Evolutionary conservation across 2,797 vertebrate genomes (phyloP), one percentile per base, ranked within the genome.

Genomic region (Lophotriccus pileatus): DNA sequence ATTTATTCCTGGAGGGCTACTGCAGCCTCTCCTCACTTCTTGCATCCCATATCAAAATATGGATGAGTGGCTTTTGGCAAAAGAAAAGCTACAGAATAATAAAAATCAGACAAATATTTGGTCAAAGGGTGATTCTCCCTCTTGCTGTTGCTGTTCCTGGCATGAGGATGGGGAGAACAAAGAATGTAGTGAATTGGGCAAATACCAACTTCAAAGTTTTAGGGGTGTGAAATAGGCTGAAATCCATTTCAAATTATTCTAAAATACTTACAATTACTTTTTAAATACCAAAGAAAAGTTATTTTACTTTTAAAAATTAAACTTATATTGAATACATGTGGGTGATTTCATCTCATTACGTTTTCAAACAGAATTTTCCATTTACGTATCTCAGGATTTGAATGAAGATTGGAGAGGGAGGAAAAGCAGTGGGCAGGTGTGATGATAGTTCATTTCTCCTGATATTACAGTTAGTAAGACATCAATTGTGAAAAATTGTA

Each of bases 361-460:
- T 84, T 76, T 73, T 74, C 7, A 81, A 68, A 95, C 68, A 10
- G 0, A 1, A 52, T 36, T 4, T 46, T 94, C 12, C 19, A 22
- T 80, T 80, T 88, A 56, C 30, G 81, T 22, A 32, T 47, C 27
- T 66, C 23, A 55, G 11, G 17, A 55, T 81, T 59, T 55, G 28
- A 84, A 87, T 46, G 30, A 6, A 79, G 84, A 79, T 7, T 58
- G 24, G 15, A 85, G 12, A 75, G 21, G 10, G 14, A 77, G 10
- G 9, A 23, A 63, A 86, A 81, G 25, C 16, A 47, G 16, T 24
- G 13, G 12, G 5, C 58, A 76, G 18, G 14, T 81, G 15, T 59
- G 49, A 13, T 44, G 46, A 58, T 50, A 21, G 62, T 37, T 93
- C 27, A 62, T 66, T 93, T 94, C 73, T 91, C 55, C 77, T 90